phyloP scores from a whole-genome alignment of 2,113 vertebrate species.

The Melanerpes aurifrons region DNA sequence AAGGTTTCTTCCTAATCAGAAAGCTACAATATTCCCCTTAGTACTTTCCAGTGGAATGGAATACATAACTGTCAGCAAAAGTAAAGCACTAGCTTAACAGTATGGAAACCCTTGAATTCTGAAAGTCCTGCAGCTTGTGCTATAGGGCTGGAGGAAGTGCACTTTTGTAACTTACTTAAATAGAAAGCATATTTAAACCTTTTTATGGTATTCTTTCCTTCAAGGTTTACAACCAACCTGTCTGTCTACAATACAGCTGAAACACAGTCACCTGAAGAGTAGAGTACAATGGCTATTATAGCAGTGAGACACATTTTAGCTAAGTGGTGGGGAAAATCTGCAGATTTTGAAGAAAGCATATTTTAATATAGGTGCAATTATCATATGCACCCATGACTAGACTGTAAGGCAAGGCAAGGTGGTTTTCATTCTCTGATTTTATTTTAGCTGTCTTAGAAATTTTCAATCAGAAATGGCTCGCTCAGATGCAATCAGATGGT shows the following conservation, averaged over 20 bases:
- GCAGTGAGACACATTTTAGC: background rate
- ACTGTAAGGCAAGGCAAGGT: background rate
- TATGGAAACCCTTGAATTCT: background rate
- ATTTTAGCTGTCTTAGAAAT: background rate
- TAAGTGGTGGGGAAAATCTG: background rate
- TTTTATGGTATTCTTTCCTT: constrained; percentile 33
- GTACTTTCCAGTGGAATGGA: background rate
- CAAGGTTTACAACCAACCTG: background rate
- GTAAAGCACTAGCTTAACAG: background rate
- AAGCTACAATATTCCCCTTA: background rate
- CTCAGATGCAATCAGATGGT: background rate
- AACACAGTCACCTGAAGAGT: background rate
- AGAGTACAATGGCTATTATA: background rate
- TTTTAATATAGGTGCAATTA: background rate
- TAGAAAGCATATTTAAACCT: constrained; percentile 22
- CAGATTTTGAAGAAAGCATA: background rate
- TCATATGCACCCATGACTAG: background rate
- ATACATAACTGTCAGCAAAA: background rate
- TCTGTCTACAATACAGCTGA: background rate
- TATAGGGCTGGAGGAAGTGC: constrained; percentile 4
- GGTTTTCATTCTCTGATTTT: background rate
- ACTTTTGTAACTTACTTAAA: constrained; percentile 29
- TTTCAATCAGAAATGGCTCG: background rate
- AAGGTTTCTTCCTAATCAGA: constrained; percentile 7
- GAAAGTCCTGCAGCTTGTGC: background rate